These are phyloP conservation scores for Pterocles gutturalis DNA, from an alignment of 2,113 vertebrate genomes.

Conservation along the genomic window DNA sequence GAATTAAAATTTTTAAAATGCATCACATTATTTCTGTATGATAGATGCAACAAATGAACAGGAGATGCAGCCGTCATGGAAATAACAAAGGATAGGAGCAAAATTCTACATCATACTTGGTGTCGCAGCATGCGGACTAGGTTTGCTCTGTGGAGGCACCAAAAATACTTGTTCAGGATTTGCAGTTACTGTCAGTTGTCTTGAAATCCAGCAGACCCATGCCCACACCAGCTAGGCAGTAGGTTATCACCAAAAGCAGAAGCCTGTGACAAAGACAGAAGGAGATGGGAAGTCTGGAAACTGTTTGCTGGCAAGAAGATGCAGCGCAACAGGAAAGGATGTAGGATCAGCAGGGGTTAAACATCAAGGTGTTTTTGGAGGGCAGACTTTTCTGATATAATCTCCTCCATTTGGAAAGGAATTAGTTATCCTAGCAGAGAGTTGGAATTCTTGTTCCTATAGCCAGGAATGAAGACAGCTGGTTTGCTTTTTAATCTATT, in stretches of 20 bases:
- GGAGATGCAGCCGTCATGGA: background rate
- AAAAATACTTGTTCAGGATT: background rate
- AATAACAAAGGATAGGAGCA: background rate
- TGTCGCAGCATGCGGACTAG: background rate
- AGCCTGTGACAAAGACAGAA: background rate
- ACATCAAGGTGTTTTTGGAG: background rate
- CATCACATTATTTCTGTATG: background rate
- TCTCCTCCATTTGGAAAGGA: slow-evolving; percentile 1
- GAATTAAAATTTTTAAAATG: background rate
- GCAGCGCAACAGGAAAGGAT: background rate
- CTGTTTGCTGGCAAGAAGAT: background rate
- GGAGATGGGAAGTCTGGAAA: background rate
- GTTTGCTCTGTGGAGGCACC: background rate
- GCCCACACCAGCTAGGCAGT: background rate
- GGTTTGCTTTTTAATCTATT: background rate
- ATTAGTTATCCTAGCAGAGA: background rate
- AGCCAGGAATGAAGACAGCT: background rate
- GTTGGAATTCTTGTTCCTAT: background rate
- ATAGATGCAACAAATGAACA: background rate
- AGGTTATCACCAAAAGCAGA: background rate
- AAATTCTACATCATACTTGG: rapidly evolving
- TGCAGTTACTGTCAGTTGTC: background rate
- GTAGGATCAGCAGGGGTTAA: background rate
- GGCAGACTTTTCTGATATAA: background rate
- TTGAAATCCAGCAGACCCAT: background rate